phyloP scores from a whole-genome alignment of 1,140 invertebrate genomes.

The Liolophura sinensis region DNA sequence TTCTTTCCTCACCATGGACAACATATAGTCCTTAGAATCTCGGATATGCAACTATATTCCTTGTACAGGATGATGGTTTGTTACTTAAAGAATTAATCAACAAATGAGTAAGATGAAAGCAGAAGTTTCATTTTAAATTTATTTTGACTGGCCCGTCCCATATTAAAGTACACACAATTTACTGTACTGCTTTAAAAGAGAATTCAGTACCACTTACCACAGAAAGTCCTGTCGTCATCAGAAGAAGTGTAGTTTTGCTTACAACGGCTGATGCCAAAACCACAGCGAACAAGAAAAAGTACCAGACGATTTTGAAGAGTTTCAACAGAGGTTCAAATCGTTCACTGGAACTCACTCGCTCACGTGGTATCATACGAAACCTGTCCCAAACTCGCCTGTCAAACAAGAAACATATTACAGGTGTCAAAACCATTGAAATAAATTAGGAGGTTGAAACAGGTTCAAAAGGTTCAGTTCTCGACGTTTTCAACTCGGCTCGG shows the following conservation, averaged over 20 bases:
- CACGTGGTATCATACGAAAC: conserved; percentile 48
- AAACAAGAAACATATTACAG: neutral
- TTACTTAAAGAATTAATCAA: too few species aligned
- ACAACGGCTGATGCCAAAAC: conserved; percentile 36
- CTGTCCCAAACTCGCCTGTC: conserved; percentile 39
- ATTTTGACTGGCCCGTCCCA: too few species aligned
- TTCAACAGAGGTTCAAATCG: conserved; percentile 30
- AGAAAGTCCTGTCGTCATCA: conserved; percentile 35
- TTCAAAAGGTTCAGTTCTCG: too few species aligned
- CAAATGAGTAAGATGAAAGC: too few species aligned
- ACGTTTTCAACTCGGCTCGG: too few species aligned
- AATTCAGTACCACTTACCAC: conserved; percentile 23
- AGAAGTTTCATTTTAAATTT: too few species aligned
- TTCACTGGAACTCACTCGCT: conserved; percentile 27
- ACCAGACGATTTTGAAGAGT: conserved; percentile 39
- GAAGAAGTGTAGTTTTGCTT: conserved; percentile 36
- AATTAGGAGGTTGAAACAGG: neutral
- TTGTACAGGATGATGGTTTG: too few species aligned
- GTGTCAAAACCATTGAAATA: neutral
- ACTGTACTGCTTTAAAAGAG: too few species aligned
- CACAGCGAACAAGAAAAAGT: conserved; percentile 31
- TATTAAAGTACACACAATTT: too few species aligned
- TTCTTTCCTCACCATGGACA: too few species aligned
- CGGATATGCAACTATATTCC: too few species aligned
- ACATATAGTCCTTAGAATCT: too few species aligned